These are phyloP conservation scores for Mycalesis mineus DNA, from an alignment of 2,888 invertebrate genomes.

Conservation along the genomic window DNA sequence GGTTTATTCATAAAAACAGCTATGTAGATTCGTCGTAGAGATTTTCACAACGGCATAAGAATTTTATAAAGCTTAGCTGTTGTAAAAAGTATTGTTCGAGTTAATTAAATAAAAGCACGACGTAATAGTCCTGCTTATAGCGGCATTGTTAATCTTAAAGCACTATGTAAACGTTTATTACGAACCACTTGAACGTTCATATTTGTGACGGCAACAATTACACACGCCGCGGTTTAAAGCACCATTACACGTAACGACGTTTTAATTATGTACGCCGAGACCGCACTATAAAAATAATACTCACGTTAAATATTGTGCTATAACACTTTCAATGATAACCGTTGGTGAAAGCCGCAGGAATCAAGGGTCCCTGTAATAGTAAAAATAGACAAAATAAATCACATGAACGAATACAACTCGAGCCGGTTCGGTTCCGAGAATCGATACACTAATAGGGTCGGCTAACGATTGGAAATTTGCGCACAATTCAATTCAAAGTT, in stretches of 20 bases:
- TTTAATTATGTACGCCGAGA: constrained; percentile 57
- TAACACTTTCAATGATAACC: constrained; percentile 93
- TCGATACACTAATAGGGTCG: background rate
- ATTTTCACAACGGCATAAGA: background rate
- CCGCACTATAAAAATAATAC: constrained; percentile 59
- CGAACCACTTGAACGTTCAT: constrained; percentile 46
- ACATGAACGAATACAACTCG: background rate
- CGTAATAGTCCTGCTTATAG: constrained; percentile 16
- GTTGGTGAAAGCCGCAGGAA: constrained; percentile 99
- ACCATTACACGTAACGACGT: constrained; percentile 51
- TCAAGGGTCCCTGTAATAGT: constrained; percentile 93
- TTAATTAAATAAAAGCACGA: constrained; percentile 13
- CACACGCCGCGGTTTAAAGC: constrained; percentile 50
- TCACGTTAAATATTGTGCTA: constrained; percentile 77
- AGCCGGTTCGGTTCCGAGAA: background rate
- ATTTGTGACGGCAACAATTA: constrained; percentile 48
- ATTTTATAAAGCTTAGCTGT: constrained; percentile 9
- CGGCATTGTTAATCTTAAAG: constrained; percentile 36
- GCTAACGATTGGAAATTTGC: constrained; percentile 10
- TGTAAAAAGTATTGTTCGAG: constrained; percentile 6
- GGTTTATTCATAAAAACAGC: background rate
- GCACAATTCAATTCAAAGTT: constrained; percentile 27
- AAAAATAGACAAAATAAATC: constrained; percentile 21
- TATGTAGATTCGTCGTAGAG: background rate
- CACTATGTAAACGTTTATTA: constrained; percentile 42